These are phyloP conservation scores for Paratrypauchen microcephalus DNA, from an alignment of 2,797 vertebrate genomes.

Conservation along the genomic window DNA sequence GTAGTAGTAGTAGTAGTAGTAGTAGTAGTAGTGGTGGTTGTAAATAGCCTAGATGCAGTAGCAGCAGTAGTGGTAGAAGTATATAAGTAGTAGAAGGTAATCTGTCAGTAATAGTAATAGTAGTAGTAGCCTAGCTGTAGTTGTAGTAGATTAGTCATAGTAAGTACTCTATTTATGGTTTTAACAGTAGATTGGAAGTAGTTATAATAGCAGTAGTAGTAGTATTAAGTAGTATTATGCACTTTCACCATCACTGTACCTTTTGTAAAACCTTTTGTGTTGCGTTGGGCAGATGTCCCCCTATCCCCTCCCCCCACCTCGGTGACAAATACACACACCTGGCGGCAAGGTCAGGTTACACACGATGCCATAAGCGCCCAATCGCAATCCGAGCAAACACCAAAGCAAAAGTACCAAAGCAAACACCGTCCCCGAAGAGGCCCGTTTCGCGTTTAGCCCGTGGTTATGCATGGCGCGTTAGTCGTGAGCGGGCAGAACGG, in stretches of 20 bases:
- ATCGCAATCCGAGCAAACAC: conserved; percentile 16
- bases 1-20: neutral
- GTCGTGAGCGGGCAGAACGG: conserved; percentile 1
- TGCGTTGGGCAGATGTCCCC: conserved; percentile 95
- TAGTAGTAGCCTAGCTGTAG: neutral
- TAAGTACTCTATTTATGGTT: neutral
- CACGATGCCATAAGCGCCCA: conserved; percentile 79
- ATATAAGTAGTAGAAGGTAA: neutral
- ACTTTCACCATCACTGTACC: neutral
- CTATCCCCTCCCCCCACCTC: conserved; percentile 31
- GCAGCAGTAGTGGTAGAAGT: neutral
- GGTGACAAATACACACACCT: conserved; percentile 65
- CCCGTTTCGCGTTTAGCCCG: neutral
- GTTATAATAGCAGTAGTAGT: neutral
- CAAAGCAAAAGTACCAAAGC: neutral
- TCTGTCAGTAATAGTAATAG: neutral
- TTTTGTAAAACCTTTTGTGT: conserved; percentile 88
- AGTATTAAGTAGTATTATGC: neutral
- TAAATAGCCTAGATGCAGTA: neutral
- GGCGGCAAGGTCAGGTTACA: conserved; percentile 95
- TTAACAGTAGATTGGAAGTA: neutral
- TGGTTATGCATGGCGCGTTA: neutral
- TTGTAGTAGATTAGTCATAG: neutral
- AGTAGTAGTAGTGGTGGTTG: too few species aligned
- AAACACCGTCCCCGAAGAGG: neutral